Percentiles rank a stretch among this genome's conserved stretches.
Evolutionary conservation across 2,797 vertebrate genomes (phyloP).

Genomic region (Anguilla pacifica): DNA sequence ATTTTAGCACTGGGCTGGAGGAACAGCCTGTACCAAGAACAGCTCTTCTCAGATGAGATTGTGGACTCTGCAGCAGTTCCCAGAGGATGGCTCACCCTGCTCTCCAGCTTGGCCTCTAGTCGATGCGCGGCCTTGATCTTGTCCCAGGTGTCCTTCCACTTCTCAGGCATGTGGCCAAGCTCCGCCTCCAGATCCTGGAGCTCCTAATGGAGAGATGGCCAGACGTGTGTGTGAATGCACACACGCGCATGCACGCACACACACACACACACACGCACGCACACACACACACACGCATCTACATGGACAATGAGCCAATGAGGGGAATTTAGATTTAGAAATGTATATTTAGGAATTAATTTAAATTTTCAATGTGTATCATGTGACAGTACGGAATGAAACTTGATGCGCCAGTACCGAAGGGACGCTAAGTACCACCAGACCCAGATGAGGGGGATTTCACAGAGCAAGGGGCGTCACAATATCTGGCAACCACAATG

Average conservation of each 20-base stretch:
- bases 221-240: neutral
- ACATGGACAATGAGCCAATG: neutral
- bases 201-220: slow-evolving; percentile 66
- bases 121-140: slow-evolving; percentile 85
- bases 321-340: no score
- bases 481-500: no score
- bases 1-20: no score
- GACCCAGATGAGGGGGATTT: neutral
- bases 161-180: slow-evolving; percentile 83
- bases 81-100: slow-evolving; percentile 72
- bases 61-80: no score
- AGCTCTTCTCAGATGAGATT: no score
- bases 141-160: slow-evolving; percentile 96
- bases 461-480: no score
- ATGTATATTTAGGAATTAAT: no score
- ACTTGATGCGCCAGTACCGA: neutral
- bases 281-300: neutral
- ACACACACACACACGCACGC: slow-evolving; percentile 17
- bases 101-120: slow-evolving; percentile 78
- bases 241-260: slow-evolving; percentile 4
- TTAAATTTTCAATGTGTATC: neutral
- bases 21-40: no score
- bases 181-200: slow-evolving; percentile 87
- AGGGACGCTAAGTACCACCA: neutral
- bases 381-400: neutral